A percentile compares a stretch with the other conserved stretches of the same genome.
phyloP scores from a whole-genome alignment of 2,888 invertebrate species.

The Tyria jacobaeae region DNA sequence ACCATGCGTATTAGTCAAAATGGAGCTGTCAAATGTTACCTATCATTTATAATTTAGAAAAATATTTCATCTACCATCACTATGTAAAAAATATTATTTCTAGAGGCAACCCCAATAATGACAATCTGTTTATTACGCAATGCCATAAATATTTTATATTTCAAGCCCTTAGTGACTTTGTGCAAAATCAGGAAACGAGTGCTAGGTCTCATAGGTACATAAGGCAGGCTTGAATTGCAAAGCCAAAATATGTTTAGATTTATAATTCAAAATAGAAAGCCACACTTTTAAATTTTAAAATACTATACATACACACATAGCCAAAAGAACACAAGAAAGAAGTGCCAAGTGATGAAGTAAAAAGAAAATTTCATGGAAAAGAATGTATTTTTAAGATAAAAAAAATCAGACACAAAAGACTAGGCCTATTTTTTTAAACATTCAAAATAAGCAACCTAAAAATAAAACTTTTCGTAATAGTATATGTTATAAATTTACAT shows the following conservation, averaged over 20 bases:
- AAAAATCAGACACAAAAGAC: constrained; percentile 54
- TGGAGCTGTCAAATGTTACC: no score
- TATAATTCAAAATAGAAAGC: constrained; percentile 9
- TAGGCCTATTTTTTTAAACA: constrained; percentile 46
- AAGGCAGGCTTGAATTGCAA: constrained; percentile 39
- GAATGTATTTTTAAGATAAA: constrained; percentile 47
- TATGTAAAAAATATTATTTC: no score
- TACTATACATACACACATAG: constrained; percentile 15
- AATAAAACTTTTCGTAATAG: constrained; percentile 18
- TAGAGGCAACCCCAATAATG: no score
- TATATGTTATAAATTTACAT: constrained; percentile 18
- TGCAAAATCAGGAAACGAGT: background rate
- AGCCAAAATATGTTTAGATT: constrained; percentile 45
- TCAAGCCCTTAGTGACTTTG: no score
- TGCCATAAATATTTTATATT: no score
- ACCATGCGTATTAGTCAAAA: no score
- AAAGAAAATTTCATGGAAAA: constrained; percentile 45
- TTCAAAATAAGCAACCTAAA: constrained; percentile 34
- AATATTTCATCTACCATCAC: no score
- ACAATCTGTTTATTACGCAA: no score
- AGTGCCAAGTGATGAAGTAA: constrained; percentile 23
- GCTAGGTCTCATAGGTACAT: background rate
- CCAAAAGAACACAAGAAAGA: constrained; percentile 9
- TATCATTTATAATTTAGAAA: no score
- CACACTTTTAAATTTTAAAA: constrained; percentile 1